Evolutionary conservation across 2,113 vertebrate species (phyloP), one percentile per base, ranked within the genome.

Genomic region (Aleadryas rufinucha): DNA sequence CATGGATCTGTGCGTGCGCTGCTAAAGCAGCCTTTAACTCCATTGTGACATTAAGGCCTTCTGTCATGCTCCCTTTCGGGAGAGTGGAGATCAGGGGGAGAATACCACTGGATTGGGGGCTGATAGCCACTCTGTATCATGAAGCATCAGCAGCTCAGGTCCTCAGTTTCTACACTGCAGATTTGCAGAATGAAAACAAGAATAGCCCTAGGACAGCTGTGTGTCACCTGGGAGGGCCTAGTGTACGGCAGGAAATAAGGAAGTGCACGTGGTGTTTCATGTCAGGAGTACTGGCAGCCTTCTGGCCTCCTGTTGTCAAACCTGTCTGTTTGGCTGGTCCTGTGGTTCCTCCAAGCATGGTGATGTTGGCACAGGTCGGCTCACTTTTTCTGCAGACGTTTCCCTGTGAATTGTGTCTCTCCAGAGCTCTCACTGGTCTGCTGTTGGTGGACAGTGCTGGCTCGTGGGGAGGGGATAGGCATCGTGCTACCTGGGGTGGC

Each of bases 401-500:
- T 5, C 18, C 53, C 45, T n/a, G 33, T 61, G 41, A 59, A 42
- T 9, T 47, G 19, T 50, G 37, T 71, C 47, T 87, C 78, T 91
- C 24, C 49, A 83, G 72, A 77, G 66, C 45, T 77, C 41, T 53
- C 24, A 37, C 39, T 80, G 0, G 0, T 63, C 52, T 70, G 77
- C 69, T 89, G 20, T 9, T 56, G 50, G 70, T 52, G 60, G 49
- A 17, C 16, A 9, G 5, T 68, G 66, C 68, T 86, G 89, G 24
- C 54, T 45, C 3, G 24, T 12, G n/a, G 26, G 23, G 39, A 89
- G 24, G 50, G 60, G 10, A 27, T n/a, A 1, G 2, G 79, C 84
- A n/a, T 16, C 1, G 0, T 47, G 42, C 30, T 24, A 8, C 35
- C 17, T n/a, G 6, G 65, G 17, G 68, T 10, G 53, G 3, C 16